These are phyloP conservation scores for Xyrauchen texanus DNA, from an alignment of 2,113 vertebrate species.

Conservation along the genomic window DNA sequence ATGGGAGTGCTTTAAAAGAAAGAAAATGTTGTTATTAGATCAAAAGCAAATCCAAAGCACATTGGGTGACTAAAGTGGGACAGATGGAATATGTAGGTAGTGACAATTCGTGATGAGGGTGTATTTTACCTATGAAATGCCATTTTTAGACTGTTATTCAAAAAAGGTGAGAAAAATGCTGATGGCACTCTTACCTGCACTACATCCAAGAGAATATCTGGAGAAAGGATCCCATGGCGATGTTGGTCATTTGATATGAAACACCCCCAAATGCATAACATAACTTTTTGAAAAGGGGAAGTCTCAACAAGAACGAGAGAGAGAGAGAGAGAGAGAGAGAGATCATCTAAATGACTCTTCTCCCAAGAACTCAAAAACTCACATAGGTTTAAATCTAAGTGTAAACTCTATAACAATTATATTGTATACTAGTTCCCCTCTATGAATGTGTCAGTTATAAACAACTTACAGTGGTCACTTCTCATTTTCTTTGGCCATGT, in stretches of 20 bases:
- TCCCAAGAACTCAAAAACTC: too few species aligned
- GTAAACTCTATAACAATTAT: too few species aligned
- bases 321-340: neutral
- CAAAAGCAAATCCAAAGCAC: too few species aligned
- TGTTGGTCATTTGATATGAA: slow-evolving; percentile 45
- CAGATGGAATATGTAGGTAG: neutral
- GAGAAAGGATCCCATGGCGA: slow-evolving; percentile 67
- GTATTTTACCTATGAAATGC: neutral
- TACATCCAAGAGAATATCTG: slow-evolving; percentile 77
- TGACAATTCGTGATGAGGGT: neutral
- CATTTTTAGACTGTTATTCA: neutral
- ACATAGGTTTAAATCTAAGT: too few species aligned
- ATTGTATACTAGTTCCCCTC: too few species aligned
- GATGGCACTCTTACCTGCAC: slow-evolving; percentile 65
- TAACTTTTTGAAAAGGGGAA: slow-evolving; percentile 68
- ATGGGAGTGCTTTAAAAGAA: too few species aligned
- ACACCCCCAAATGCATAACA: slow-evolving; percentile 73
- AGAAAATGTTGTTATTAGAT: too few species aligned
- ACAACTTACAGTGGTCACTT: slow-evolving; percentile 9
- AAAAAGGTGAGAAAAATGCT: neutral
- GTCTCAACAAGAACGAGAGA: slow-evolving; percentile 6
- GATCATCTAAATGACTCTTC: neutral
- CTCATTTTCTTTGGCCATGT: neutral
- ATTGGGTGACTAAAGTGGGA: too few species aligned
- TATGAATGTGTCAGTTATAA: neutral